Evolutionary conservation across 2,888 invertebrate genomes (phyloP).

Genomic region (Melieria omissa): DNA sequence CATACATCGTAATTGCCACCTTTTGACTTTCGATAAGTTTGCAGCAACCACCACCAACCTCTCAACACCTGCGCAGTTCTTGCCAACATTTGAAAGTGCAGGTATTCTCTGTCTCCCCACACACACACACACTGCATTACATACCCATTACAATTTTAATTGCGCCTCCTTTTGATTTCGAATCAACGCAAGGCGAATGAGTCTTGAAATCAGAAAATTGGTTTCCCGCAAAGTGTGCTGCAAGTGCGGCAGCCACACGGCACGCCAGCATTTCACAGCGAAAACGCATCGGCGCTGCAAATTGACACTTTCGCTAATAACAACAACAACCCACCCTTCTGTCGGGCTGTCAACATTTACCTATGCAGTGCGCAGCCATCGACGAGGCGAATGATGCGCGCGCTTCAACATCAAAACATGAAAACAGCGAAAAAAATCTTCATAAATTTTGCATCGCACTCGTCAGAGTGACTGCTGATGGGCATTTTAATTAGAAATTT

Average conservation of each 20-base stretch:
- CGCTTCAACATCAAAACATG: slow-evolving; percentile 3
- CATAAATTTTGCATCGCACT: slow-evolving; percentile 12
- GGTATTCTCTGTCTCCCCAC: too few species aligned
- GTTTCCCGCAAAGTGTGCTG: not conserved
- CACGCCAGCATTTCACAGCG: slow-evolving; percentile 53
- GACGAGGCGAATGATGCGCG: not conserved
- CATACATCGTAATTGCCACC: too few species aligned
- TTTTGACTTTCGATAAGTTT: too few species aligned
- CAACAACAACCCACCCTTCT: slow-evolving; percentile 7
- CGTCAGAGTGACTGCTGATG: slow-evolving; percentile 46
- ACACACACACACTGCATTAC: too few species aligned
- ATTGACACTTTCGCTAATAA: slow-evolving; percentile 63
- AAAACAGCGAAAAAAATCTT: not conserved
- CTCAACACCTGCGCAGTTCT: too few species aligned
- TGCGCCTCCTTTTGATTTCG: too few species aligned
- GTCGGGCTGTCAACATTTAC: slow-evolving; percentile 5
- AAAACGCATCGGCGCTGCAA: slow-evolving; percentile 51
- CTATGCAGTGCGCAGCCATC: not conserved
- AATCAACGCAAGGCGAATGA: too few species aligned
- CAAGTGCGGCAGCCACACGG: slow-evolving; percentile 41
- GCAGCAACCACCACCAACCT: too few species aligned
- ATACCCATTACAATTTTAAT: too few species aligned
- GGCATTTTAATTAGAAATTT: slow-evolving; percentile 62
- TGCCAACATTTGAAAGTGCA: too few species aligned
- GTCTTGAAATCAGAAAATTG: too few species aligned